A percentile compares a stretch with the other conserved stretches of the same genome.
Evolutionary conservation across 2,113 vertebrate genomes (phyloP).

Genomic region (Nyctereutes procyonoides): DNA sequence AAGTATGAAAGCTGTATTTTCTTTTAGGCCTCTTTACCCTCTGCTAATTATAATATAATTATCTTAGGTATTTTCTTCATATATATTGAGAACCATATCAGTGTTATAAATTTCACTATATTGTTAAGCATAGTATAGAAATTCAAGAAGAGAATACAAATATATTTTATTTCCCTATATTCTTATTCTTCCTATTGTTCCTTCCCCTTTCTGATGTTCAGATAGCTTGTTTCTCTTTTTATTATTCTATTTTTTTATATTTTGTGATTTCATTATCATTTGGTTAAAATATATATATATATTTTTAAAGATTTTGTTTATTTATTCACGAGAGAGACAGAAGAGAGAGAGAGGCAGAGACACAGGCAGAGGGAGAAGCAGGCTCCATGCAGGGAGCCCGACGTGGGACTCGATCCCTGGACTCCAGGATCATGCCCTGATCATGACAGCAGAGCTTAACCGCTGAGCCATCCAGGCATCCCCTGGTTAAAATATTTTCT

Average conservation of each 20-base stretch:
- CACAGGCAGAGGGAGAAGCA: no score
- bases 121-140: background rate
- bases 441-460: no score
- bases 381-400: no score
- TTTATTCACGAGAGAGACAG: no score
- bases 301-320: no score
- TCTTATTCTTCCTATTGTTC: background rate
- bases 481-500: background rate
- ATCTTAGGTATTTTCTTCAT: background rate
- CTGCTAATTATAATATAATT: background rate
- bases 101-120: background rate
- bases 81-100: background rate
- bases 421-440: no score
- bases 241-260: background rate
- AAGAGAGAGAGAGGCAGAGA: no score
- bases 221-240: background rate
- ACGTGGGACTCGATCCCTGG: no score
- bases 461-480: no score
- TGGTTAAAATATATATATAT: background rate
- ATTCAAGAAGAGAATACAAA: background rate
- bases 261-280: background rate
- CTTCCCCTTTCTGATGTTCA: background rate
- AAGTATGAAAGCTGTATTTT: background rate
- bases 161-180: background rate
- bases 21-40: background rate